Conservation (phyloP, 2,113 vertebrate genomes). For the Colaptes auratus region DNA sequence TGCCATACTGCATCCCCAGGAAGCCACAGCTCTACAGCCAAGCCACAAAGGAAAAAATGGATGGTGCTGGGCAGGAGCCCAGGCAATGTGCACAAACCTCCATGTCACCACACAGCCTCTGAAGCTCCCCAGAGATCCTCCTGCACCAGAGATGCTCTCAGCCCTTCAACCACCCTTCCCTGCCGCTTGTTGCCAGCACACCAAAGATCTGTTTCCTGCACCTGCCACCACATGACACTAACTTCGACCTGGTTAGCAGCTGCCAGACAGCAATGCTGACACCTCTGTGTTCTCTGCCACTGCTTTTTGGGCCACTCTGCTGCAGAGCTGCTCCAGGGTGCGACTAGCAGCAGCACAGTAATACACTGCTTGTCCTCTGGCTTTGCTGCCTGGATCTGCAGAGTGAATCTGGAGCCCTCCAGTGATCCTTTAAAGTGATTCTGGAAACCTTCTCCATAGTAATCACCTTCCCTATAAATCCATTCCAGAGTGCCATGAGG, state of each 20-base stretch:
- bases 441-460: background rate
- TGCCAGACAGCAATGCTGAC: background rate
- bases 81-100: background rate
- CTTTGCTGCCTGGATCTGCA: background rate
- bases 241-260: too few species aligned
- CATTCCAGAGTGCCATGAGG: background rate
- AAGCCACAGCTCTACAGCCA: background rate
- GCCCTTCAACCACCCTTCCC: background rate
- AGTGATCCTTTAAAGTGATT: background rate
- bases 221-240: background rate
- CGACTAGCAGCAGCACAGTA: background rate
- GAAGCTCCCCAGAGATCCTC: background rate
- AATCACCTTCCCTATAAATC: background rate
- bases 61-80: background rate
- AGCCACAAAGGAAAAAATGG: background rate
- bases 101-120: background rate
- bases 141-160: background rate
- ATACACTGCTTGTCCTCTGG: background rate
- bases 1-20: background rate
- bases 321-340: background rate
- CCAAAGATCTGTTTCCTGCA: background rate
- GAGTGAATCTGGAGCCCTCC: background rate
- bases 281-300: background rate
- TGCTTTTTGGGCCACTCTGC: background rate
- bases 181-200: too few species aligned